Conservation (phyloP, 2,888 invertebrate species). For the Athalia cordata region DNA sequence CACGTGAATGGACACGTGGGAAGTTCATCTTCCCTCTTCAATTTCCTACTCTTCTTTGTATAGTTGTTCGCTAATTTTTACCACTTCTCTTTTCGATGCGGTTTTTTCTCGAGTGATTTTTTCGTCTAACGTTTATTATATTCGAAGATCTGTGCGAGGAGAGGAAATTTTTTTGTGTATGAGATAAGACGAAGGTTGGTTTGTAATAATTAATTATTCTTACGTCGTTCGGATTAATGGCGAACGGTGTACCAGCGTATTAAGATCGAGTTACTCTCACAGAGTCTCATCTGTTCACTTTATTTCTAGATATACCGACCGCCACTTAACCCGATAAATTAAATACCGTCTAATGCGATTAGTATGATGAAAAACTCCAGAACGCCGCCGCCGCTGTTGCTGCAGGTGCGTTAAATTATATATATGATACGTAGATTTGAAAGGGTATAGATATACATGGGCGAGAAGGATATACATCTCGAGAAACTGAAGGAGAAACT, state of each 20-base stretch:
- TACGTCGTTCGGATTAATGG: neutral
- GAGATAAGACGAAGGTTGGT: neutral
- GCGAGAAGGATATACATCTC: too few relatives aligned
- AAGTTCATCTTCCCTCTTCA: neutral
- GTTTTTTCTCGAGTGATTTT: neutral
- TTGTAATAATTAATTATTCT: neutral
- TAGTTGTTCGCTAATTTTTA: neutral
- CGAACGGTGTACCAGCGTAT: too few relatives aligned
- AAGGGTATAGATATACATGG: too few relatives aligned
- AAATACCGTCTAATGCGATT: slow-evolving; percentile 46
- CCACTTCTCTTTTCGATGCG: neutral
- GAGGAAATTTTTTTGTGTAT: neutral
- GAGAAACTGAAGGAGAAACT: too few relatives aligned
- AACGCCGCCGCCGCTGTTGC: too few relatives aligned
- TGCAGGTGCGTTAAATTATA: too few relatives aligned
- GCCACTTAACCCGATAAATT: slow-evolving; percentile 43
- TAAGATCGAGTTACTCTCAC: slow-evolving; percentile 15
- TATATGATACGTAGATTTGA: too few relatives aligned
- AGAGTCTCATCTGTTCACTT: slow-evolving; percentile 19
- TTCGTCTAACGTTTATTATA: too few relatives aligned
- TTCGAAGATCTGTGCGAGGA: too few relatives aligned
- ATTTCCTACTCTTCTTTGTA: neutral
- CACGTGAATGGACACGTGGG: slow-evolving; percentile 40
- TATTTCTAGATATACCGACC: slow-evolving; percentile 1
- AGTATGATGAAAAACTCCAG: neutral